Conservation (phyloP, 2,797 vertebrate species). For the Oophaga sylvatica region DNA sequence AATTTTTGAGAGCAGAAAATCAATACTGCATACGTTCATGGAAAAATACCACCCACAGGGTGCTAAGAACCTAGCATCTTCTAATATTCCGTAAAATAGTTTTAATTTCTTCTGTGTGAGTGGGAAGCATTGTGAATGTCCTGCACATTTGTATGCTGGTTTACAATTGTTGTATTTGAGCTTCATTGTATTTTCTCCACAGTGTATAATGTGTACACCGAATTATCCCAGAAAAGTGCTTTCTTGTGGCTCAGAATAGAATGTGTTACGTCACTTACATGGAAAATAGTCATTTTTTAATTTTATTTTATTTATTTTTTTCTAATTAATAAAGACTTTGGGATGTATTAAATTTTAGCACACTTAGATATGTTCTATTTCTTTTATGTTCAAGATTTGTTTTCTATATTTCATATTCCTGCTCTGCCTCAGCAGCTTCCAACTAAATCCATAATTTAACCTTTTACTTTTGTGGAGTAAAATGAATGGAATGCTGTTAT, state of each 20-base stretch:
- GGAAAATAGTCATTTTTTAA: neutral
- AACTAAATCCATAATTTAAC: conserved; percentile 17
- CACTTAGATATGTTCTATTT: neutral
- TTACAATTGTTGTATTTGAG: conserved; percentile 75
- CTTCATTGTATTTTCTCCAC: conserved; percentile 73
- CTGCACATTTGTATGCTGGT: conserved; percentile 66
- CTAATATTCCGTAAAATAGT: conserved; percentile 74
- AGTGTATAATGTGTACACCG: conserved; percentile 43
- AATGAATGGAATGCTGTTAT: conserved; percentile 26
- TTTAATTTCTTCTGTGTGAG: conserved; percentile 71
- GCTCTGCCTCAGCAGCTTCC: neutral
- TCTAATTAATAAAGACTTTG: neutral
- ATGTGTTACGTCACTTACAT: conserved; percentile 20
- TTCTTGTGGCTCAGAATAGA: conserved; percentile 21
- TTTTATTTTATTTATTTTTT: neutral
- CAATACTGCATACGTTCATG: conserved; percentile 15
- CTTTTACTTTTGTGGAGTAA: conserved; percentile 19
- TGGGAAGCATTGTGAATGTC: conserved; percentile 68
- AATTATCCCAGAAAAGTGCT: conserved; percentile 42
- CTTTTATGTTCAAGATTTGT: neutral
- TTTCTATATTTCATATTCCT: neutral
- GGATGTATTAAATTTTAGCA: neutral
- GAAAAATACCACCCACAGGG: conserved; percentile 12
- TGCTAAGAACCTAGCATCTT: conserved; percentile 59
- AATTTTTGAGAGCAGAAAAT: conserved; percentile 27